Evolutionary conservation across 2,888 invertebrate genomes (phyloP).

Genomic region (Drosophila algonquin): DNA sequence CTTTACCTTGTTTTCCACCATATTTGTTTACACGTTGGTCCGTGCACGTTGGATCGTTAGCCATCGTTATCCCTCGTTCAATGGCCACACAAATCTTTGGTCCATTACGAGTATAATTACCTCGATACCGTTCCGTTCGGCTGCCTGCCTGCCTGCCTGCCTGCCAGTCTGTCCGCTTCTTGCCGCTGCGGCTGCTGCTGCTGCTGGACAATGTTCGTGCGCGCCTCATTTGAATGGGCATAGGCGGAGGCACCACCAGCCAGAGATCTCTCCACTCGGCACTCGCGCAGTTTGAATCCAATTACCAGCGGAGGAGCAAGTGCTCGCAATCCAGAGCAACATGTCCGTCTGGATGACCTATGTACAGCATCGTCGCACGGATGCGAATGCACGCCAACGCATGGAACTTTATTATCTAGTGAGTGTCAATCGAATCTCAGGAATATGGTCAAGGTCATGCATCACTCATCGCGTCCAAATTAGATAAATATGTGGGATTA

Average conservation of each 20-base stretch:
- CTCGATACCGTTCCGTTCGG: slow-evolving; percentile 20
- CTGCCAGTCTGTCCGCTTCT: slow-evolving; percentile 13
- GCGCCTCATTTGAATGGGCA: slow-evolving; percentile 34
- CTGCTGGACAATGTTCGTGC: slow-evolving; percentile 50
- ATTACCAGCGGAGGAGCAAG: slow-evolving; percentile 32
- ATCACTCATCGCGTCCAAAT: background rate
- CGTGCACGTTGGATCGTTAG: slow-evolving; percentile 24
- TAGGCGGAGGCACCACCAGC: background rate
- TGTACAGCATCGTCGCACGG: slow-evolving; percentile 84
- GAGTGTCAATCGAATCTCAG: slow-evolving; percentile 64
- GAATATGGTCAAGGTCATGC: background rate
- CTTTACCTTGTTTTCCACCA: slow-evolving; percentile 34
- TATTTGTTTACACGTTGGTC: slow-evolving; percentile 59
- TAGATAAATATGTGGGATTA: background rate
- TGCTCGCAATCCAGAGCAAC: slow-evolving; percentile 32
- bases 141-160: background rate
- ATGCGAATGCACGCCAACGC: slow-evolving; percentile 73
- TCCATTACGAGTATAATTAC: slow-evolving; percentile 57
- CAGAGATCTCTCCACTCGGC: background rate
- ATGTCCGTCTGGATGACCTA: slow-evolving; percentile 87
- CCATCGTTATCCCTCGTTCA: slow-evolving; percentile 33
- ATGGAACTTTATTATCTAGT: slow-evolving; percentile 84
- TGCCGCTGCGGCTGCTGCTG: background rate
- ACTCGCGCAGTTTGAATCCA: slow-evolving; percentile 31
- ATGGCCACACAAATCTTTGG: slow-evolving; percentile 53